Percentiles rank a stretch among this genome's conserved stretches.
phyloP scores from a whole-genome alignment of 2,797 vertebrate species.

The Notoglanidium macrostoma region DNA sequence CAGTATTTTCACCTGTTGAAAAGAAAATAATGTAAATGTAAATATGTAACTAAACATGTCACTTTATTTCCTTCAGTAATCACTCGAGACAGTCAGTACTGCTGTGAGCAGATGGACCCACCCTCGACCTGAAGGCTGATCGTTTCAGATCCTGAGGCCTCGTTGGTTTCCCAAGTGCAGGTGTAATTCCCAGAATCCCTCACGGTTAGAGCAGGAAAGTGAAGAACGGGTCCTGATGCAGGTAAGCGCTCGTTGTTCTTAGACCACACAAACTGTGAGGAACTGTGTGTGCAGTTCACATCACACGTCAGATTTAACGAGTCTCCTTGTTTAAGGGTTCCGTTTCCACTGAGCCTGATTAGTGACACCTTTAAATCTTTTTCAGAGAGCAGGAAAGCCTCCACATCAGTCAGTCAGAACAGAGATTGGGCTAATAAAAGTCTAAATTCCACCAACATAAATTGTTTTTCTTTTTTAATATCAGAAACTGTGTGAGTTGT shows the following conservation, averaged over 20 bases:
- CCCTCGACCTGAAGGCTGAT: constrained; percentile 33
- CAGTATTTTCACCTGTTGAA: no score
- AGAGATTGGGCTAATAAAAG: background rate
- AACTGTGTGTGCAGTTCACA: constrained; percentile 12
- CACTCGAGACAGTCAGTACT: background rate
- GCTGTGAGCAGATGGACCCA: background rate
- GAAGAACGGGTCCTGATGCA: no score
- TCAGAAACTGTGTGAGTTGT: background rate
- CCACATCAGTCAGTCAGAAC: background rate
- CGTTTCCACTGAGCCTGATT: constrained; percentile 2
- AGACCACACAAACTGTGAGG: constrained; percentile 20
- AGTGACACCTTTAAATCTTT: constrained; percentile 37
- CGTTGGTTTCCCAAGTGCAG: constrained; percentile 1
- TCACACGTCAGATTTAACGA: constrained; percentile 37
- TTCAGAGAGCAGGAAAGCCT: constrained; percentile 1
- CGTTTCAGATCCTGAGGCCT: background rate
- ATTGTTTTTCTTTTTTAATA: background rate
- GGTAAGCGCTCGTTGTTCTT: no score
- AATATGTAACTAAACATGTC: no score
- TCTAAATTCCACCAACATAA: background rate
- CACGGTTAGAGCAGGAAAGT: no score
- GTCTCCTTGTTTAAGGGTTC: constrained; percentile 4
- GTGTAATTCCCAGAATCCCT: no score
- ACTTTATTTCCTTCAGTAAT: background rate
- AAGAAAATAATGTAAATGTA: no score